phyloP scores from a whole-genome alignment of 30 jellyfish, hydroid and myxozoan genomes.

The Turritopsis rubra region DNA sequence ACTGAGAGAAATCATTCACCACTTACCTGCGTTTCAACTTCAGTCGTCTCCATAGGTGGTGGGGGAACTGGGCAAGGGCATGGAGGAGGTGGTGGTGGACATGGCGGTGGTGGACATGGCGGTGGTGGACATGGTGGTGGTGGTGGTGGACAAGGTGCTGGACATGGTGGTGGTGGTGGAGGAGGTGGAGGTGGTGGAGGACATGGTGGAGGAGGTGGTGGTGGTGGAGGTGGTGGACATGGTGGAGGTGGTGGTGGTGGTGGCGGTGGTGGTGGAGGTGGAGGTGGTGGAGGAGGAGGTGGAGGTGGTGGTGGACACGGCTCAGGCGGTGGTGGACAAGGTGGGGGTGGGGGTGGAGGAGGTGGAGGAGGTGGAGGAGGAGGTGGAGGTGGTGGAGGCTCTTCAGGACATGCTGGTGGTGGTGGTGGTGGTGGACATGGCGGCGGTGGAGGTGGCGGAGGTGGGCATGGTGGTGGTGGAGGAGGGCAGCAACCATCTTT shows the following conservation, averaged over 20 bases:
- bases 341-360: conserved; percentile 38
- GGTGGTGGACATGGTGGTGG: conserved; percentile 72
- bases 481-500: conserved; percentile 43
- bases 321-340: conserved; percentile 28
- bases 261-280: conserved; percentile 76
- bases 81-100: conserved; percentile 66
- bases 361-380: conserved; percentile 66
- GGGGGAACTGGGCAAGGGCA: conserved; percentile 74
- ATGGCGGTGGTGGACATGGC: conserved; percentile 66
- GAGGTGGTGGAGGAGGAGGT: conserved; percentile 64
- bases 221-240: conserved; percentile 62
- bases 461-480: conserved; percentile 83
- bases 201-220: conserved; percentile 74
- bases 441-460: conserved; percentile 79
- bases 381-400: conserved; percentile 60
- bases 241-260: conserved; percentile 91
- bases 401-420: conserved; percentile 63
- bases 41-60: conserved; percentile 98
- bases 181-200: conserved; percentile 86
- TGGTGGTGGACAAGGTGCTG: conserved; percentile 85
- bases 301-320: conserved; percentile 59
- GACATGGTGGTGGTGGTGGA: conserved; percentile 74
- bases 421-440: conserved; percentile 85
- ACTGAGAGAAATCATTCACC: background rate
- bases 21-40: conserved; percentile 90